Conservation (phyloP, 1,140 invertebrate species). For the Oncopodura yosiiana region DNA sequence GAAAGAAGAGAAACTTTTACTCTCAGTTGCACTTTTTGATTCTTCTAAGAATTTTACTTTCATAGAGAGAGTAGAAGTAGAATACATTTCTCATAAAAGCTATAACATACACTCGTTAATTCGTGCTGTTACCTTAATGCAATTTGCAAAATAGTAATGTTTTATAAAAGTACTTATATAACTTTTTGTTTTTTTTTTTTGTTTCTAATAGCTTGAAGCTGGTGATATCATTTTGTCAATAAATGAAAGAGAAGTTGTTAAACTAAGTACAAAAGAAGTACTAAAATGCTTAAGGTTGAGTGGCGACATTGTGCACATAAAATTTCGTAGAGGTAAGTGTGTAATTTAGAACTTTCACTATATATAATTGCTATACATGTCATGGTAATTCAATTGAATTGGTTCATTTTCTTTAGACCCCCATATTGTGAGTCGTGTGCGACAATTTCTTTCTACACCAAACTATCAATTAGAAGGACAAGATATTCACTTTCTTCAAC, state of each 20-base stretch:
- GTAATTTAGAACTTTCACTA: not conserved
- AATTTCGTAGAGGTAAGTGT: conserved; percentile 71
- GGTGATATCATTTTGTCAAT: conserved; percentile 87
- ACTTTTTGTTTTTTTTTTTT: conserved; percentile 14
- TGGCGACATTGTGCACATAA: conserved; percentile 72
- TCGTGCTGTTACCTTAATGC: not conserved
- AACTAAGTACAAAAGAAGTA: conserved; percentile 83
- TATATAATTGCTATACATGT: not conserved
- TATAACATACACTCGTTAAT: not conserved
- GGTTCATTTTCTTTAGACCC: conserved; percentile 56
- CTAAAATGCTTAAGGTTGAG: conserved; percentile 82
- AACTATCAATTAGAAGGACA: conserved; percentile 22
- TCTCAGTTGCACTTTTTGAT: too few relatives aligned
- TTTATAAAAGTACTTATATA: not conserved
- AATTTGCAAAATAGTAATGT: not conserved
- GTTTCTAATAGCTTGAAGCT: conserved; percentile 67
- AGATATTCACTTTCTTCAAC: conserved; percentile 13
- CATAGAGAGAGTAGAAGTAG: too few relatives aligned
- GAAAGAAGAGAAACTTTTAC: not conserved
- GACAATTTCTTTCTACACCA: conserved; percentile 56
- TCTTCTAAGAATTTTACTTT: too few relatives aligned
- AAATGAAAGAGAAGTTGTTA: conserved; percentile 81
- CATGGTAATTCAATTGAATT: not conserved
- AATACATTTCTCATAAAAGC: not conserved
- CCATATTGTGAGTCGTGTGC: conserved; percentile 67